phyloP scores from a whole-genome alignment of 2,113 vertebrate genomes.

The Epinephelus fuscoguttatus region DNA sequence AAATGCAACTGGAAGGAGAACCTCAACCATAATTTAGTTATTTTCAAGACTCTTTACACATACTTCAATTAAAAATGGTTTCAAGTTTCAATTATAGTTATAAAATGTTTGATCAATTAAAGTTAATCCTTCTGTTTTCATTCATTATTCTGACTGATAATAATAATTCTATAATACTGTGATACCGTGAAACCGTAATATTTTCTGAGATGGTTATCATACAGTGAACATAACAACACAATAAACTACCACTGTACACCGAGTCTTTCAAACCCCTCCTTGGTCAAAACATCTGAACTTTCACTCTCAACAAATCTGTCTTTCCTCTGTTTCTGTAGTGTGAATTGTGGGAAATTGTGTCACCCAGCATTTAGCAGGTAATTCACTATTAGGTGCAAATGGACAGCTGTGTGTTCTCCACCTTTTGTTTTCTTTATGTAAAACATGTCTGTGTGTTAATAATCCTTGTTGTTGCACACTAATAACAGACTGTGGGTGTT shows the following conservation, averaged over 20 bases:
- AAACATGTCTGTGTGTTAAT: conserved; percentile 33
- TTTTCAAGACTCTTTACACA: too few species aligned
- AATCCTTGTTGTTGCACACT: conserved; percentile 45
- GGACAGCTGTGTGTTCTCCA: conserved; percentile 35
- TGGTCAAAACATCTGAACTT: neutral
- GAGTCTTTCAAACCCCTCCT: neutral
- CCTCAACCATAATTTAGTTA: too few species aligned
- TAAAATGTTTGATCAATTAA: too few species aligned
- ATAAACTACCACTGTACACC: neutral
- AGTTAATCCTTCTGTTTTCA: too few species aligned
- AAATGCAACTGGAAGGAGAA: too few species aligned
- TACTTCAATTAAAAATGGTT: too few species aligned
- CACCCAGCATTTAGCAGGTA: conserved; percentile 73
- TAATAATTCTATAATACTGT: too few species aligned
- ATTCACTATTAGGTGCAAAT: conserved; percentile 18
- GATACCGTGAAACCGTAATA: too few species aligned
- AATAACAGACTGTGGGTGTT: conserved; percentile 53
- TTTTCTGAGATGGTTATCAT: too few species aligned
- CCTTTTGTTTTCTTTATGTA: conserved; percentile 16
- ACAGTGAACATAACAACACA: neutral
- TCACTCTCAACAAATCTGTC: conserved; percentile 32
- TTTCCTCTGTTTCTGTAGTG: conserved; percentile 70
- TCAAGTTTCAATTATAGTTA: too few species aligned
- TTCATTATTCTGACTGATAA: too few species aligned
- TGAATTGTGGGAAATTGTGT: conserved; percentile 78